Conservation (phyloP, 2,888 invertebrate genomes). For the Candidula unifasciata region DNA sequence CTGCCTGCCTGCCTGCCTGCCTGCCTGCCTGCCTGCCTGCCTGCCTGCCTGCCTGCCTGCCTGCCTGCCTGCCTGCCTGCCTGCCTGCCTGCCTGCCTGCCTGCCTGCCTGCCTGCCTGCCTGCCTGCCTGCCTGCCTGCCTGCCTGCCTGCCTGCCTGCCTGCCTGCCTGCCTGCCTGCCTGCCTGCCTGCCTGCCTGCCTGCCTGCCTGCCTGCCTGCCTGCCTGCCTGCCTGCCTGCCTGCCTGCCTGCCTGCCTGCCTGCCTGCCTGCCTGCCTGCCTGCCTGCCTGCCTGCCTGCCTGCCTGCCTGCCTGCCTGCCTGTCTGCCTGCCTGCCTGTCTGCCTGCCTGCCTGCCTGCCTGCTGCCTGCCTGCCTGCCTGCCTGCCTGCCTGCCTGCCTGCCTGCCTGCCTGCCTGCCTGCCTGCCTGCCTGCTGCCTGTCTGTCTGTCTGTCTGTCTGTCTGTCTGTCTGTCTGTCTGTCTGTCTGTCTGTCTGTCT, state of each 20-base stretch:
- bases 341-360: background rate
- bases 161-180: background rate
- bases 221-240: constrained; percentile 19
- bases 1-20: no score
- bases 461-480: constrained; percentile 27
- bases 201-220: constrained; percentile 36
- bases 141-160: background rate
- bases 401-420: constrained; percentile 27
- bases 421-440: constrained; percentile 1
- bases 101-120: no score
- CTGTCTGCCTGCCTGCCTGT: no score
- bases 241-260: no score
- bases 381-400: constrained; percentile 23
- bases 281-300: background rate
- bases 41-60: no score
- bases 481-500: constrained; percentile 21
- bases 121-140: no score
- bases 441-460: constrained; percentile 31
- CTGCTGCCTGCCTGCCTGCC: background rate
- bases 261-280: no score
- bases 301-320: background rate
- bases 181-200: constrained; percentile 28
- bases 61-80: no score
- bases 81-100: no score
- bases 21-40: no score